These are phyloP conservation scores for Chymomyza fuscimana DNA, from an alignment of 2,888 invertebrate genomes.

Conservation along the genomic window DNA sequence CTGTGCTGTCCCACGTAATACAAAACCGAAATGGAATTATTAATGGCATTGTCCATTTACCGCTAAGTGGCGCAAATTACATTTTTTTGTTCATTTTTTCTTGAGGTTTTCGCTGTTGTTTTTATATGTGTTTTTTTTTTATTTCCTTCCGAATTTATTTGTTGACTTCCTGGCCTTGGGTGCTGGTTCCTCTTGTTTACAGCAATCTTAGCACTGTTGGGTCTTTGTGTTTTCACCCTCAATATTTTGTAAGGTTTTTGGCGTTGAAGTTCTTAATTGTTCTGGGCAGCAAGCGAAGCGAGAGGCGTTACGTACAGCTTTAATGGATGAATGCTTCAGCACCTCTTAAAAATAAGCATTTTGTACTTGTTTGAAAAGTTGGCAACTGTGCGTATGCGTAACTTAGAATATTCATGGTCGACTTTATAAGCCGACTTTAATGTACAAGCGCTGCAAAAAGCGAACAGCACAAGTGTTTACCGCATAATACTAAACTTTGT, in stretches of 20 bases:
- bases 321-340: conserved; percentile 55
- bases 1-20: conserved; percentile 45
- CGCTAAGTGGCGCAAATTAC: conserved; percentile 74
- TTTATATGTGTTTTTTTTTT: conserved; percentile 16
- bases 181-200: conserved; percentile 13
- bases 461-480: too few relatives aligned
- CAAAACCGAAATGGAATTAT: conserved; percentile 64
- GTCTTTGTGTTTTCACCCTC: conserved; percentile 32
- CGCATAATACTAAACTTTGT: too few relatives aligned
- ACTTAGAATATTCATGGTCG: conserved; percentile 3
- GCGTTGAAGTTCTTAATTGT: conserved; percentile 61
- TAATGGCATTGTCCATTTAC: conserved; percentile 73
- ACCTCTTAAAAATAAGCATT: conserved; percentile 23
- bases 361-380: not conserved
- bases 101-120: conserved; percentile 2
- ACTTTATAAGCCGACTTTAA: conserved; percentile 51
- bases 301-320: conserved; percentile 57
- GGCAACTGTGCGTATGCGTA: conserved; percentile 42
- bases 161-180: conserved; percentile 55
- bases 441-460: too few relatives aligned
- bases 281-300: conserved; percentile 48
- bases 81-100: conserved; percentile 53
- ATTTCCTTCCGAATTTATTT: conserved; percentile 38
- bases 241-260: conserved; percentile 53
- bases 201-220: conserved; percentile 18